Base-by-base conservation (phyloP, 2,888 invertebrate species). In the Hirtodrosophila confusa region DNA sequence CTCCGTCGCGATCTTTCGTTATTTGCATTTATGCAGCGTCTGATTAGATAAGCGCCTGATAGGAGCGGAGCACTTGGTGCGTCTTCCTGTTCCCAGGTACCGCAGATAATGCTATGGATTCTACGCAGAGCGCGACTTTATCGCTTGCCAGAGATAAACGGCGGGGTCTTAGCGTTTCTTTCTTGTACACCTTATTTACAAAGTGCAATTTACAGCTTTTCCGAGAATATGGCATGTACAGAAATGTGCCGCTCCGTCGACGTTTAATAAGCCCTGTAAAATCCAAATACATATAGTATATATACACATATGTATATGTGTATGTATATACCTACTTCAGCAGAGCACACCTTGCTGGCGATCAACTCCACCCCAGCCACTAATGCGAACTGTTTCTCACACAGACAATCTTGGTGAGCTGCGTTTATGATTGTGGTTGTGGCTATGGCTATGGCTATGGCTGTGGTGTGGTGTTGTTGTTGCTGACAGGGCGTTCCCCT, bases 11-110 rank as follows among this genome's bases (percentile, higher is more conserved):
- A 88, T 88, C 88, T 88, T 69, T 61, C 60, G 58, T 70, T 90
- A 88, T 89, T 89, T 89, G 88, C 89, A 89, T 89, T 87, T 85
- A 82, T 80, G 80, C 84, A 87, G 70, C 69, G 75, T 47, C 55
- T 51, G 89, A 89, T 89, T 87, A 89, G 89, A 90, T 89, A 89
- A 88, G 83, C 65, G 48, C 31, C 58, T 60, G 79, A 80, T 78
- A 78, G 56, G 69, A 41, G 35, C 45, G 56, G 69, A 41, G 35
- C 45, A 56, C 67, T 60, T 49, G 53, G 65, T 69, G 55, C 63
- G 75, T 85, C 88, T 87, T 87, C 86, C 88, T 87, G 88, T 88
- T 80, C 72, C 75, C 75, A 75, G 70, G 65, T 70, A 70, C 31
- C 62, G 40, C 71, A 76, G 79, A 82, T 80, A 80, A 85, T 82